Evolutionary conservation across 2,888 invertebrate genomes (phyloP).

Genomic region (Mamestra brassicae): DNA sequence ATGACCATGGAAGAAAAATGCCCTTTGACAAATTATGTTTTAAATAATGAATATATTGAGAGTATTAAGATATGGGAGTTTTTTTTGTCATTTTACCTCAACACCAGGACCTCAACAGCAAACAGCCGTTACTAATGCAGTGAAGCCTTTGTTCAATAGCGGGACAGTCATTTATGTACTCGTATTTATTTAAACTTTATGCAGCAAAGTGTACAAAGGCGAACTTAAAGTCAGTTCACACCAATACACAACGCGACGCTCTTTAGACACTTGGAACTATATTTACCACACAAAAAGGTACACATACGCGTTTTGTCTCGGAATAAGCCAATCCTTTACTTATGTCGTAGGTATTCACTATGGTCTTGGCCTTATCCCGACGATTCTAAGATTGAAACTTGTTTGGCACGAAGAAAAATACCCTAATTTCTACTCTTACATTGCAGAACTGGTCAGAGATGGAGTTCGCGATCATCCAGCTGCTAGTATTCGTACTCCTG

Average conservation of each 20-base stretch:
- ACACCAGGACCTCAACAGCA: not conserved
- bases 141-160: no score
- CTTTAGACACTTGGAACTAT: no score
- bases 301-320: no score
- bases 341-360: not conserved
- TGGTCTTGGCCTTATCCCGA: not conserved
- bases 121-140: no score
- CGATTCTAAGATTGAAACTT: not conserved
- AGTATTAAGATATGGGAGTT: not conserved
- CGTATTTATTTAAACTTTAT: not conserved
- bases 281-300: no score
- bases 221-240: no score
- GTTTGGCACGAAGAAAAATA: not conserved
- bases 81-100: not conserved
- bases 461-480: slow-evolving; percentile 97
- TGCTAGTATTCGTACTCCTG: slow-evolving; percentile 95
- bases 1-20: not conserved
- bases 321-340: no score
- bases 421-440: not conserved
- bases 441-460: slow-evolving; percentile 98
- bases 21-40: not conserved
- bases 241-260: no score
- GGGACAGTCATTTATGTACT: no score
- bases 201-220: not conserved
- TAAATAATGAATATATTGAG: not conserved